phyloP scores from a whole-genome alignment of 2,113 vertebrate genomes.

The Carettochelys insculpta region DNA sequence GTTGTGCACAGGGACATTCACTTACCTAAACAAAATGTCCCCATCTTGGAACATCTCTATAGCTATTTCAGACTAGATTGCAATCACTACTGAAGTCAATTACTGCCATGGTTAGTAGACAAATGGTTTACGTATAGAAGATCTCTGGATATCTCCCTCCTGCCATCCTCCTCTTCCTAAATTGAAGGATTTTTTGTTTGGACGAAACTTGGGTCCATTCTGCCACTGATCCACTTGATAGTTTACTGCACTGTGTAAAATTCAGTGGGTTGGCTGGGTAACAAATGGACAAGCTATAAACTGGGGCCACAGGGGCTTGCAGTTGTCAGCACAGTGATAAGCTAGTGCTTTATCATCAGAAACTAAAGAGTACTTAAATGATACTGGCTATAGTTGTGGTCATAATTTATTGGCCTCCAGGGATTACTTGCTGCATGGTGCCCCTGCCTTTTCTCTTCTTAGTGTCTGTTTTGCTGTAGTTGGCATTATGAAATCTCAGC shows the following conservation, averaged over 20 bases:
- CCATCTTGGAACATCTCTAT: not conserved
- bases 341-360: conserved; percentile 67
- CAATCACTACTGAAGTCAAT: not conserved
- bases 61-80: accelerated
- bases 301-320: conserved; percentile 42
- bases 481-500: conserved; percentile 46
- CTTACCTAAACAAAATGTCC: accelerated
- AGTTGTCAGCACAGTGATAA: conserved; percentile 63
- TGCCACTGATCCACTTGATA: conserved; percentile 32
- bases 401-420: conserved; percentile 67
- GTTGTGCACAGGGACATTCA: not conserved
- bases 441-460: conserved; percentile 28
- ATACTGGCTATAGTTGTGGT: conserved; percentile 40
- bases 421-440: not conserved
- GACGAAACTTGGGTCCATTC: not conserved
- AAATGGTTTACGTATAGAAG: not conserved
- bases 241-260: conserved; percentile 54
- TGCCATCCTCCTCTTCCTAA: not conserved
- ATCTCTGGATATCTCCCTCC: not conserved
- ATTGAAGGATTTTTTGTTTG: not conserved
- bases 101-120: not conserved
- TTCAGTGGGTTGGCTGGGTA: conserved; percentile 56
- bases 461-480: conserved; percentile 48
- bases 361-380: conserved; percentile 71
- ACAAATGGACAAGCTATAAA: conserved; percentile 56